Evolutionary conservation across 2,888 invertebrate species (phyloP).

Genomic region (Linyphia triangularis): DNA sequence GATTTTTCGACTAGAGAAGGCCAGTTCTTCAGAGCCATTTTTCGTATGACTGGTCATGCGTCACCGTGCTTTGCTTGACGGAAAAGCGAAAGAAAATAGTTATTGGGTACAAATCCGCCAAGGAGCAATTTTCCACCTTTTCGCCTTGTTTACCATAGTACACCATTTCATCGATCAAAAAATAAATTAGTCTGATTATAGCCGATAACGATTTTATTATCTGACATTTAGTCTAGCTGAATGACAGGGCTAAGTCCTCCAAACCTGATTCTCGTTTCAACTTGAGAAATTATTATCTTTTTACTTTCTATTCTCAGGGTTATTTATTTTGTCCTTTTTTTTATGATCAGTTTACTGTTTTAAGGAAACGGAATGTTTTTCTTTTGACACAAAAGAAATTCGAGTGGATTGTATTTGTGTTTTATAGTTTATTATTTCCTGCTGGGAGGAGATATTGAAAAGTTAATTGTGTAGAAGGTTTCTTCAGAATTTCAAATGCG

Average conservation of each 20-base stretch:
- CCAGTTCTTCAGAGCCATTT: conserved; percentile 36
- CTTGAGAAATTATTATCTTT: background rate
- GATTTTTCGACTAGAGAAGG: background rate
- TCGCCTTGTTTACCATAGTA: conserved; percentile 24
- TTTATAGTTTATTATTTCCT: background rate
- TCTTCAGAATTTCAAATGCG: too few species aligned
- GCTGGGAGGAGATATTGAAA: background rate
- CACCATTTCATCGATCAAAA: conserved; percentile 13
- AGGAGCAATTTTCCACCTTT: conserved; percentile 37
- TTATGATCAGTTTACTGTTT: conserved; percentile 3
- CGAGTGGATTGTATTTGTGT: background rate
- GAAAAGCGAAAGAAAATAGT: conserved; percentile 42
- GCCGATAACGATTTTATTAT: background rate
- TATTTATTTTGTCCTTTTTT: background rate
- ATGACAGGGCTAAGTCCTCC: background rate
- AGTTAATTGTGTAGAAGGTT: background rate
- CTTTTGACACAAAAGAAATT: background rate
- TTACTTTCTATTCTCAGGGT: background rate
- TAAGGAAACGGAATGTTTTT: background rate
- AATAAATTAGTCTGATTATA: conserved; percentile 39
- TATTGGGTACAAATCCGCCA: conserved; percentile 32
- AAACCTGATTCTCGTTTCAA: background rate
- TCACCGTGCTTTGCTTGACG: background rate
- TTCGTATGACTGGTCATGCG: conserved; percentile 63
- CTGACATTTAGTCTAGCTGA: background rate